Evolutionary conservation across 2,888 invertebrate species (phyloP).

Genomic region (Eueremaeus valkanovi): DNA sequence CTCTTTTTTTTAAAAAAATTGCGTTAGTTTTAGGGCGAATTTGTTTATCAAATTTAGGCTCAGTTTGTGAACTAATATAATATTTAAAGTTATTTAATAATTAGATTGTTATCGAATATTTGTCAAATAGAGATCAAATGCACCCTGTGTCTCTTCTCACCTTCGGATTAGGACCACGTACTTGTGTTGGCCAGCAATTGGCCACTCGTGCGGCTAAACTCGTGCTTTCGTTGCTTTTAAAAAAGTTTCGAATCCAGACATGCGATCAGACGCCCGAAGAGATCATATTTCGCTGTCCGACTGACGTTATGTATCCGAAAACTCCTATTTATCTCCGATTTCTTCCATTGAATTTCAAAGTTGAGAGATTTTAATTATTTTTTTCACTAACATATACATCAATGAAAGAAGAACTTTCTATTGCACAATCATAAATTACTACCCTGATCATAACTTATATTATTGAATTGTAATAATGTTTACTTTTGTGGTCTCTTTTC

Average conservation of each 20-base stretch:
- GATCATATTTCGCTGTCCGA: constrained; percentile 31
- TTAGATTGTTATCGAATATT: background rate
- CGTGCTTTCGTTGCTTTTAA: constrained; percentile 41
- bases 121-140: background rate
- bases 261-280: constrained; percentile 43
- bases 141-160: constrained; percentile 42
- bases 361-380: no score
- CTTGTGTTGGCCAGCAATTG: constrained; percentile 46
- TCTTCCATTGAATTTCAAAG: no score
- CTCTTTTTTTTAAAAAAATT: background rate
- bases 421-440: no score
- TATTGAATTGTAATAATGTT: no score
- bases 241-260: constrained; percentile 42
- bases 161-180: constrained; percentile 46
- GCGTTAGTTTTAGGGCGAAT: no score
- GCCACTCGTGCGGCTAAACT: constrained; percentile 45
- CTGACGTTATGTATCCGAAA: constrained; percentile 42
- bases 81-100: no score
- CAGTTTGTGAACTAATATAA: no score
- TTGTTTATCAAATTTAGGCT: no score
- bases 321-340: constrained; percentile 42
- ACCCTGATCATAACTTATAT: no score
- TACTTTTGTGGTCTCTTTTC: no score
- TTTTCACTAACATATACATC: no score
- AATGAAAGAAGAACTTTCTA: no score